Evolutionary conservation across 2,888 invertebrate genomes (phyloP).

Genomic region (Melieria crassipennis): DNA sequence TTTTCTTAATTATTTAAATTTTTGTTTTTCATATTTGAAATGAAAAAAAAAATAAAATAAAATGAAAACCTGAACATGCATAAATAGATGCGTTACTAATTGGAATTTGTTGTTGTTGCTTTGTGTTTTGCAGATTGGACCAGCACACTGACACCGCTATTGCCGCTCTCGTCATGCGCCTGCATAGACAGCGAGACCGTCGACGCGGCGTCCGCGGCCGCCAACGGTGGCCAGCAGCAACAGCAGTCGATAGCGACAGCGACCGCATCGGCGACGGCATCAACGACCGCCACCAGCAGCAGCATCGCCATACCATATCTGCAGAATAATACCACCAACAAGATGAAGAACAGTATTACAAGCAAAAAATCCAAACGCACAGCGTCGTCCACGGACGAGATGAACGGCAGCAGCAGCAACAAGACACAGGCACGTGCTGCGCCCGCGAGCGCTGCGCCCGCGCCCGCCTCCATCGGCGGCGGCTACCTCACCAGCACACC

Average conservation of each 20-base stretch:
- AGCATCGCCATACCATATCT: slow-evolving; percentile 40
- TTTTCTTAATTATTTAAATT: slow-evolving; percentile 10
- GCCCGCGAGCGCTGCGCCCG: slow-evolving; percentile 26
- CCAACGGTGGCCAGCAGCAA: slow-evolving; percentile 46
- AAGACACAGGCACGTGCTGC: slow-evolving; percentile 26
- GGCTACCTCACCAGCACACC: slow-evolving; percentile 28
- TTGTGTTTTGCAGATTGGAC: slow-evolving; percentile 43
- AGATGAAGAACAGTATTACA: slow-evolving; percentile 48
- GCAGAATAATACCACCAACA: slow-evolving; percentile 43
- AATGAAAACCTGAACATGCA: not conserved
- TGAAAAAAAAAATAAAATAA: not conserved
- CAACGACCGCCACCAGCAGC: slow-evolving; percentile 37
- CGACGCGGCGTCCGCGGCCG: slow-evolving; percentile 25
- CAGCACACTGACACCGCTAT: slow-evolving; percentile 40
- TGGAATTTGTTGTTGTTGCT: not conserved
- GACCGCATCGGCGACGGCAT: slow-evolving; percentile 33
- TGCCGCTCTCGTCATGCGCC: slow-evolving; percentile 25
- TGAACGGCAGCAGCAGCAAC: slow-evolving; percentile 25
- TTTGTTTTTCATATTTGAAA: not conserved
- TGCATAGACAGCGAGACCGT: slow-evolving; percentile 24
- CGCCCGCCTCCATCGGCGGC: slow-evolving; percentile 13
- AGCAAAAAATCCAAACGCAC: slow-evolving; percentile 36
- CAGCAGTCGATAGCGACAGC: slow-evolving; percentile 42
- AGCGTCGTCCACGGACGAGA: slow-evolving; percentile 27
- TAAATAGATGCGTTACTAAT: slow-evolving; percentile 5